These are phyloP conservation scores for Gambelia wislizenii DNA, from an alignment of 2,797 vertebrate genomes.

Conservation along the genomic window DNA sequence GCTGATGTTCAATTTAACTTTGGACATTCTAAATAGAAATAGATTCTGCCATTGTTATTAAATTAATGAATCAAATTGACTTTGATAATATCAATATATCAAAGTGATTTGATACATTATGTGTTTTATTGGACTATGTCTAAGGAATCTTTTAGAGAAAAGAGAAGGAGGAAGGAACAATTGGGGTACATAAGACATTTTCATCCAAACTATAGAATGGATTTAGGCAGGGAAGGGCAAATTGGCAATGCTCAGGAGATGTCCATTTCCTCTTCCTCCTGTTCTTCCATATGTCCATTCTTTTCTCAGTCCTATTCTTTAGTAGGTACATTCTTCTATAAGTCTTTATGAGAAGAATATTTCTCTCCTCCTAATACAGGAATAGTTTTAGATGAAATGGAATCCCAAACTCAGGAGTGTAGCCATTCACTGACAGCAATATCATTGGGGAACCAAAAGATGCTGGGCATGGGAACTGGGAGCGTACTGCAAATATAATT, in stretches of 20 bases:
- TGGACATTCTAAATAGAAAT: neutral
- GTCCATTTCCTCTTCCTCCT: neutral
- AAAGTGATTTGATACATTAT: neutral
- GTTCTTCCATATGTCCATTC: neutral
- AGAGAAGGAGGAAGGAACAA: neutral
- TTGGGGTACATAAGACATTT: neutral
- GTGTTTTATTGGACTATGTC: neutral
- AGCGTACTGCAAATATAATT: too few relatives aligned
- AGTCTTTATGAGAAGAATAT: neutral
- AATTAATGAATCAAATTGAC: neutral
- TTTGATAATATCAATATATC: neutral
- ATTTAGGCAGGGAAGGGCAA: too few relatives aligned
- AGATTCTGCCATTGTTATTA: neutral
- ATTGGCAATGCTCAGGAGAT: neutral
- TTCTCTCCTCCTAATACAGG: neutral
- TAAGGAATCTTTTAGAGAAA: neutral
- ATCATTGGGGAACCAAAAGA: too few relatives aligned
- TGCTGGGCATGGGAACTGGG: too few relatives aligned
- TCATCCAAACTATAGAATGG: too few relatives aligned
- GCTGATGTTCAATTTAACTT: neutral
- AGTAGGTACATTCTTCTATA: too few relatives aligned
- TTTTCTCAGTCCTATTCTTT: too few relatives aligned
- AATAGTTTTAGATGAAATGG: neutral
- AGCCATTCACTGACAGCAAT: too few relatives aligned
- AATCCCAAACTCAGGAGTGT: too few relatives aligned